These are phyloP conservation scores for Diorhabda carinulata DNA, from an alignment of 1,140 invertebrate species.

Conservation along the genomic window DNA sequence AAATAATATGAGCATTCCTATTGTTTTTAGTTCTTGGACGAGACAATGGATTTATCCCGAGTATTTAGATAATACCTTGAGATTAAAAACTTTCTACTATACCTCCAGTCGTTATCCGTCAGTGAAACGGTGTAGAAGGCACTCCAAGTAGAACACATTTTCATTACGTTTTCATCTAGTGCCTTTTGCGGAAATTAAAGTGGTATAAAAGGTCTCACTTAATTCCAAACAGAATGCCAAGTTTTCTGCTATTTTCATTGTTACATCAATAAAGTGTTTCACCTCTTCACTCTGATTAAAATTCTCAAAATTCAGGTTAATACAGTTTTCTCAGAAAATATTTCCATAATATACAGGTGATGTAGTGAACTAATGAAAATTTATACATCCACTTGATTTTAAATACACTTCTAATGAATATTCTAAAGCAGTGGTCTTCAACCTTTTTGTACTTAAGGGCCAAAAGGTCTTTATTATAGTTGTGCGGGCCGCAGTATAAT, in stretches of 20 bases:
- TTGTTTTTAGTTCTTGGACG: neutral
- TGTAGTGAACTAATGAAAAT: too few relatives aligned
- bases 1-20: neutral
- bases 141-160: slow-evolving; percentile 15
- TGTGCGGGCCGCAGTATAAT: too few relatives aligned
- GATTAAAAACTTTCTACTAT: slow-evolving; percentile 3
- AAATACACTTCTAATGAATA: too few relatives aligned
- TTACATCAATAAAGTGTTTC: neutral
- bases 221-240: slow-evolving; percentile 8
- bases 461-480: too few relatives aligned
- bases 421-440: too few relatives aligned
- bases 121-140: slow-evolving; percentile 12
- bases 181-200: slow-evolving; percentile 21
- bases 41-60: neutral
- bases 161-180: slow-evolving; percentile 18
- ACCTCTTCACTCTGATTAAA: slow-evolving; percentile 2
- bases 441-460: too few relatives aligned
- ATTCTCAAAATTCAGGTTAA: neutral
- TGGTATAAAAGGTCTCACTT: slow-evolving; percentile 17
- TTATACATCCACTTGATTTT: too few relatives aligned
- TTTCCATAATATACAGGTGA: too few relatives aligned
- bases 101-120: slow-evolving; percentile 6
- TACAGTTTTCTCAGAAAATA: too few relatives aligned
- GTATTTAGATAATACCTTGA: slow-evolving; percentile 3
- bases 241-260: neutral